These are phyloP conservation scores for Eupsilia transversa DNA, from an alignment of 2,888 invertebrate genomes.

Conservation along the genomic window DNA sequence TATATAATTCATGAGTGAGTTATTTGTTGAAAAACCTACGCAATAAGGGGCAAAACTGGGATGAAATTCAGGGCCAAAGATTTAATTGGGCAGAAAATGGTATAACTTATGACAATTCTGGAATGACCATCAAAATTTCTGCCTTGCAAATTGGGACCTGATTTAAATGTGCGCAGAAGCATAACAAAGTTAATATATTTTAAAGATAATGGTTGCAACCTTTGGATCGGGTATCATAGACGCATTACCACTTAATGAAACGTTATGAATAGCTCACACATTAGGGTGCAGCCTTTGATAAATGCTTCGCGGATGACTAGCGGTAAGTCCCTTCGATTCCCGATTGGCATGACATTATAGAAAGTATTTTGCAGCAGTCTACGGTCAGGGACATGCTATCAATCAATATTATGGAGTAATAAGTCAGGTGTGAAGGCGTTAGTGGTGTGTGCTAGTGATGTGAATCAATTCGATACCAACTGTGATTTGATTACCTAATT, in stretches of 20 bases:
- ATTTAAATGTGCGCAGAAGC: slow-evolving; percentile 42
- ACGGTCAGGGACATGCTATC: slow-evolving; percentile 71
- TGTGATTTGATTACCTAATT: slow-evolving; percentile 21
- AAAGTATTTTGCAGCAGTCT: slow-evolving; percentile 68
- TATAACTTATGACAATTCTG: slow-evolving; percentile 35
- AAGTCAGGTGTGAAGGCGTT: slow-evolving; percentile 52
- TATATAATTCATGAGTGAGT: slow-evolving; percentile 29
- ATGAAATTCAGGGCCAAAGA: slow-evolving; percentile 40
- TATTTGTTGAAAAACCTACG: slow-evolving; percentile 30
- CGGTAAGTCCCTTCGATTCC: slow-evolving; percentile 82
- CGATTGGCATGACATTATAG: slow-evolving; percentile 80
- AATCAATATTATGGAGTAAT: slow-evolving; percentile 71
- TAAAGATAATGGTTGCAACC: slow-evolving; percentile 30
- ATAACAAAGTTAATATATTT: slow-evolving; percentile 39
- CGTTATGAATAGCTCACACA: slow-evolving; percentile 87
- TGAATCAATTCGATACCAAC: slow-evolving; percentile 34
- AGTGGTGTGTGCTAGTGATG: slow-evolving; percentile 25
- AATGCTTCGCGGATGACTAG: slow-evolving; percentile 86
- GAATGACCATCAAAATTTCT: slow-evolving; percentile 38
- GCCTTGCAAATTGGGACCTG: slow-evolving; percentile 34
- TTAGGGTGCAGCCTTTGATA: slow-evolving; percentile 88
- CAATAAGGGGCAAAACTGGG: slow-evolving; percentile 26
- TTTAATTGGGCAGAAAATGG: slow-evolving; percentile 14
- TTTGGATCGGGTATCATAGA: slow-evolving; percentile 77
- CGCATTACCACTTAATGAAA: slow-evolving; percentile 89